Conservation (phyloP, 2,888 invertebrate genomes). For the Philhelius pedissequus region DNA sequence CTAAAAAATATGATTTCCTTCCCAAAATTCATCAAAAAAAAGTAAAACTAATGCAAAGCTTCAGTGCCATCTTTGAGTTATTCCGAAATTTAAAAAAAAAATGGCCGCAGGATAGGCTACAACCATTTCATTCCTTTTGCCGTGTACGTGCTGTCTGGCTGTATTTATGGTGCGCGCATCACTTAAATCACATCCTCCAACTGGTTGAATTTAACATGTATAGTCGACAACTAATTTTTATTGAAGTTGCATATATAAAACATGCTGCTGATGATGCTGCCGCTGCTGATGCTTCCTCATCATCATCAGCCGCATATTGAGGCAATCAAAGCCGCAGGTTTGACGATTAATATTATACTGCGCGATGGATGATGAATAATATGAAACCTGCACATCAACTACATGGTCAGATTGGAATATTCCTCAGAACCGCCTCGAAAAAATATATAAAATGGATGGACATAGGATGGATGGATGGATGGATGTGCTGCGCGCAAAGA, state of each 20-base stretch:
- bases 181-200: constrained; percentile 56
- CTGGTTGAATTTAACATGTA: not conserved
- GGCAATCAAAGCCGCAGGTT: constrained; percentile 63
- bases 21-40: constrained; percentile 5
- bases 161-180: not conserved
- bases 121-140: constrained; percentile 10
- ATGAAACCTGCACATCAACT: constrained; percentile 19
- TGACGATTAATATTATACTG: constrained; percentile 47
- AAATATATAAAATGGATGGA: constrained; percentile 46
- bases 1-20: no score
- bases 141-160: constrained; percentile 40
- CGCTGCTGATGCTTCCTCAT: not conserved
- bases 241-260: constrained; percentile 41
- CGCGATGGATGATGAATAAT: constrained; percentile 55
- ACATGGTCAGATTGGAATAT: constrained; percentile 25
- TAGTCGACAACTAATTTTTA: constrained; percentile 42
- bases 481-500: constrained; percentile 13
- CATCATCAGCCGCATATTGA: not conserved
- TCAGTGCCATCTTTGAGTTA: constrained; percentile 47
- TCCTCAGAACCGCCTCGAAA: constrained; percentile 57
- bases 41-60: not conserved
- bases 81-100: constrained; percentile 19
- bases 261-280: not conserved
- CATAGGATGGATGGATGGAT: constrained; percentile 11
- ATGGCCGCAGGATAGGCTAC: constrained; percentile 38